Evolutionary conservation across 2,888 invertebrate species (phyloP).

Genomic region (Argynnis bischoffii): DNA sequence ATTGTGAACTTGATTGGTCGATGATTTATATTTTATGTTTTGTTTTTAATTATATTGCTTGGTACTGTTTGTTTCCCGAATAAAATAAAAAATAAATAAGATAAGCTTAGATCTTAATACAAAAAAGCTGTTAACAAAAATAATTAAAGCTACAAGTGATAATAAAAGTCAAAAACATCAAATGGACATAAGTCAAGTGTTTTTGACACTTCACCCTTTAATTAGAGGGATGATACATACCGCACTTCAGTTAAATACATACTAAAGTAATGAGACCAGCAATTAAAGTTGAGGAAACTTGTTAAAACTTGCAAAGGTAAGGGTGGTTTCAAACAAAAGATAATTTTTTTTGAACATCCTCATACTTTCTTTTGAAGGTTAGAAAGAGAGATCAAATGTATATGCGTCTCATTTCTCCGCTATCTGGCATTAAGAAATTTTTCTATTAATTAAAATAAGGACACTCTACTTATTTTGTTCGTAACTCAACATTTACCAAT

Average conservation of each 20-base stretch:
- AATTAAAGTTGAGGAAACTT: conserved; percentile 35
- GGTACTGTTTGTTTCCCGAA: too few species aligned
- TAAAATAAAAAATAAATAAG: too few species aligned
- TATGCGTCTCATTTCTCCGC: too few species aligned
- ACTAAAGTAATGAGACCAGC: conserved; percentile 33
- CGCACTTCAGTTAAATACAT: conserved; percentile 8
- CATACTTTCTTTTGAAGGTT: not conserved
- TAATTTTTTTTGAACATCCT: conserved; percentile 4
- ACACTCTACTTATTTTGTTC: conserved; percentile 53
- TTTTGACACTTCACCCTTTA: conserved; percentile 19
- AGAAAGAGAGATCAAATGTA: too few species aligned
- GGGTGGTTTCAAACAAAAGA: conserved; percentile 26
- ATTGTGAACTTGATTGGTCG: too few species aligned
- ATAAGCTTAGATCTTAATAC: too few species aligned
- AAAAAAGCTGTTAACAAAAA: too few species aligned
- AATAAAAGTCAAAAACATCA: conserved; percentile 9
- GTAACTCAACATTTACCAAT: conserved; percentile 78
- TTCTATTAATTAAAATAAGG: conserved; percentile 11
- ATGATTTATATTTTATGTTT: too few species aligned
- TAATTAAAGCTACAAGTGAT: not conserved
- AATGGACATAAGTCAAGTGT: conserved; percentile 11
- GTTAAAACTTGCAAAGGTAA: conserved; percentile 24
- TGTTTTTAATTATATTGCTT: too few species aligned
- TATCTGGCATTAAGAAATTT: too few species aligned
- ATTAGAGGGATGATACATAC: conserved; percentile 23